Conservation (phyloP, 1,140 invertebrate species). For the Akabosia matsudoensis region DNA sequence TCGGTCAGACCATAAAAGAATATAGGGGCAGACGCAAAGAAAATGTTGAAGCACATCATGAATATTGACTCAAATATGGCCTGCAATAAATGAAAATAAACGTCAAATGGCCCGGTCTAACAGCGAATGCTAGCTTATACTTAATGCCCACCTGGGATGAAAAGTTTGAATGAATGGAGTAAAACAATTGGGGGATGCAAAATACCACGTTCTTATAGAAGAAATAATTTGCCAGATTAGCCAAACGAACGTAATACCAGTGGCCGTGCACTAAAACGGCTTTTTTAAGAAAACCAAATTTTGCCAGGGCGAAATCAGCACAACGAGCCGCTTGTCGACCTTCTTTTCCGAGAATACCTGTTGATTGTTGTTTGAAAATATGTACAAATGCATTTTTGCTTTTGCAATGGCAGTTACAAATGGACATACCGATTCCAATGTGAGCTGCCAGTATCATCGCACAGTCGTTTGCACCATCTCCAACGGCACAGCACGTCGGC, state of each 20-base stretch:
- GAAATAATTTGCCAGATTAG: constrained; percentile 74
- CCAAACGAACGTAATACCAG: constrained; percentile 71
- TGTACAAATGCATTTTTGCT: too few species aligned
- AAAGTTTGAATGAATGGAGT: constrained; percentile 56
- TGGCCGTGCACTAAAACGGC: constrained; percentile 70
- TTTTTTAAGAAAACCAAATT: constrained; percentile 67
- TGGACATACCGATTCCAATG: constrained; percentile 43
- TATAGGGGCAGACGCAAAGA: constrained; percentile 69
- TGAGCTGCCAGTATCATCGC: constrained; percentile 64
- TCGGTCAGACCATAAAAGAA: constrained; percentile 68
- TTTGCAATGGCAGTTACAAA: too few species aligned
- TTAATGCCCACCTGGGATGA: constrained; percentile 60
- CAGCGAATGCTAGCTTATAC: background rate
- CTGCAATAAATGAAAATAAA: constrained; percentile 53
- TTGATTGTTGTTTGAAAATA: too few species aligned
- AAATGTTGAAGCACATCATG: constrained; percentile 70
- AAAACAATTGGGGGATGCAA: constrained; percentile 57
- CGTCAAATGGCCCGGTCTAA: background rate
- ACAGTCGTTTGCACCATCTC: constrained; percentile 79
- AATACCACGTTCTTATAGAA: constrained; percentile 82
- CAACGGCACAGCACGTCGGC: constrained; percentile 71
- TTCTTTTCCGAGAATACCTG: constrained; percentile 70
- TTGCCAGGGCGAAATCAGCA: constrained; percentile 64
- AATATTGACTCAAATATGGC: constrained; percentile 69
- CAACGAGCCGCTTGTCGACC: constrained; percentile 73